A percentile compares a stretch with the other conserved stretches of the same genome.
phyloP scores from a whole-genome alignment of 2,888 invertebrate species.

The Heteropelma amictum region DNA sequence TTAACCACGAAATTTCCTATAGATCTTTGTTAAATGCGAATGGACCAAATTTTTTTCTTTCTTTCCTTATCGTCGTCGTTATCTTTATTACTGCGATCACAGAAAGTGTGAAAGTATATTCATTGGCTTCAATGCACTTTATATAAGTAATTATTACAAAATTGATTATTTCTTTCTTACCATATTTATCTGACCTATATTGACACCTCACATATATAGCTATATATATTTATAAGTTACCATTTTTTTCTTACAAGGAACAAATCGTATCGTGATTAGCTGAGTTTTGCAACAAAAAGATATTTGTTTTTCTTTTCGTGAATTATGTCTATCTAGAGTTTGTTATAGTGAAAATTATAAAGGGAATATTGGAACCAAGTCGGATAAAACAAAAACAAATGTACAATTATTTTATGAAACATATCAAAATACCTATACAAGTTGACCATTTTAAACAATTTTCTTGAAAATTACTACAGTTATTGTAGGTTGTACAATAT shows the following conservation, averaged over 20 bases:
- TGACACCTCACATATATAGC: not conserved
- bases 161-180: not conserved
- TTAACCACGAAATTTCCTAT: not conserved
- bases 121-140: slow-evolving; percentile 3
- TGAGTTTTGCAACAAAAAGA: not conserved
- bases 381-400: too few species aligned
- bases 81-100: too few species aligned
- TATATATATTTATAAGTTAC: not conserved
- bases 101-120: too few species aligned
- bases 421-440: too few species aligned
- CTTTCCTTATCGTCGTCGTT: not conserved
- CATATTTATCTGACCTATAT: slow-evolving; percentile 30
- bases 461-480: too few species aligned
- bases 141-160: not conserved
- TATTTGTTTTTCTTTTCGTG: not conserved
- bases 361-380: too few species aligned
- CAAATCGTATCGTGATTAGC: not conserved
- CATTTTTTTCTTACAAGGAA: not conserved
- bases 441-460: too few species aligned
- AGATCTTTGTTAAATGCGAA: slow-evolving; percentile 7
- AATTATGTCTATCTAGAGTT: not conserved
- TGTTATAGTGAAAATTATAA: too few species aligned
- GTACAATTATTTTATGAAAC: too few species aligned
- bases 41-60: slow-evolving; percentile 34
- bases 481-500: too few species aligned